Evolutionary conservation across 1,140 invertebrate species (phyloP).

Genomic region (Euwallacea fornicatus): DNA sequence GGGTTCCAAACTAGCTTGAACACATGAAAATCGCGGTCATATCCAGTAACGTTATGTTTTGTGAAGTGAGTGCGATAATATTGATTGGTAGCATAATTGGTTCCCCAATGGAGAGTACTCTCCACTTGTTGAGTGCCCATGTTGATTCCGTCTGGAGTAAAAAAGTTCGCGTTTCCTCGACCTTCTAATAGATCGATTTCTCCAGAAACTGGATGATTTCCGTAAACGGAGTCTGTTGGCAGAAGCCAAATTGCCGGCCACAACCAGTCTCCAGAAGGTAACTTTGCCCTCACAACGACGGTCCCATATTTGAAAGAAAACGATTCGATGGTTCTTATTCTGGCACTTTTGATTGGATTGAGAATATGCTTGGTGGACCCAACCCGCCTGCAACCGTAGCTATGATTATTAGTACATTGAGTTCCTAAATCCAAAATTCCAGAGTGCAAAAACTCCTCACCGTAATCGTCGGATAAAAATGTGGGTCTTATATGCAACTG

Average conservation of each 20-base stretch:
- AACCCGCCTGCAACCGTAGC: conserved; percentile 55
- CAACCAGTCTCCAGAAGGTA: conserved; percentile 72
- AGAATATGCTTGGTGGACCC: conserved; percentile 56
- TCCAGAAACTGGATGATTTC: conserved; percentile 59
- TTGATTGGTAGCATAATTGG: conserved; percentile 58
- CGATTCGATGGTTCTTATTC: conserved; percentile 63
- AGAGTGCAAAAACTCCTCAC: too few species aligned
- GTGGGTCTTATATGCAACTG: too few species aligned
- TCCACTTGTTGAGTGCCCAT: conserved; percentile 62
- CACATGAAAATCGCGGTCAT: conserved; percentile 55
- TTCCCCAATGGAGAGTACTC: conserved; percentile 68
- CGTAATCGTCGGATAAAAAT: too few species aligned
- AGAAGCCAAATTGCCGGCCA: conserved; percentile 70
- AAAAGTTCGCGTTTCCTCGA: conserved; percentile 60
- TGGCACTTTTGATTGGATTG: conserved; percentile 67
- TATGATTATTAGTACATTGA: background rate
- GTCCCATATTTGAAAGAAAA: conserved; percentile 69
- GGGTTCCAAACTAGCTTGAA: conserved; percentile 59
- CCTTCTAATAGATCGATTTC: conserved; percentile 63
- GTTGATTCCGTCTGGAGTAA: conserved; percentile 54
- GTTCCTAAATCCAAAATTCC: background rate
- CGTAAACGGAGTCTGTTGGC: conserved; percentile 60
- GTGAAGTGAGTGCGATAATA: conserved; percentile 58
- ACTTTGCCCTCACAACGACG: conserved; percentile 68
- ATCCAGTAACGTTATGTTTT: conserved; percentile 54